Base-by-base conservation (phyloP, 2,888 invertebrate species). In the Polyploca ridens region DNA sequence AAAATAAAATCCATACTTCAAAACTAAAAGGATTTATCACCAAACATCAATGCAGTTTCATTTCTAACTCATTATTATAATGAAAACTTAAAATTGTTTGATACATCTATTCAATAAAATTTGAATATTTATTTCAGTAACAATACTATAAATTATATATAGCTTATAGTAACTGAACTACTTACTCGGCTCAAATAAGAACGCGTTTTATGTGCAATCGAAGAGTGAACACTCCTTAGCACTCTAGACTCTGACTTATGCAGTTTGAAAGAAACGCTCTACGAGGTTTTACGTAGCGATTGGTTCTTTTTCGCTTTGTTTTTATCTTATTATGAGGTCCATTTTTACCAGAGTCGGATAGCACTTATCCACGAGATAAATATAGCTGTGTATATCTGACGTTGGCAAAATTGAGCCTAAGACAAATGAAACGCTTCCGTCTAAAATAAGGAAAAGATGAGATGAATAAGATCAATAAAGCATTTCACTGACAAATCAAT, bases 401-500 rank as follows among this genome's bases (percentile, higher is more conserved):
- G 27, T 27, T 27, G 27, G 27, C 2, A 27, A 27, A 27, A 27
- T 27, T 27, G 1, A 2, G 27, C 27, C 10, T 7, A 14, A 16
- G 49, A 49, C 10, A 16, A 49, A 16, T 19, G n/a, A 54, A 19
- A 19, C 6, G 16, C 16, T 49, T 49, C n/a, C n/a, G n/a, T n/a
- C n/a, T 16, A 54, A 19, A 54, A 54, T 10, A 27, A 44, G 41
- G 41, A 19, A 19, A 41, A 60, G 41, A 61, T 3, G 61, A 27
- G 0, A 61, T 41, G 41, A 41, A 60, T 2, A 60, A 60, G n/a
- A 19, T 38, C 44, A 61, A 11, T 61, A 44, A 61, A 41, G 19
- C 41, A 61, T 44, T 61, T 27, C 61, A 44, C n/a, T 16, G 58
- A 66, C 63, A 62, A 65, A 38, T 62, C 58, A 65, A 49, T 63